phyloP scores from a whole-genome alignment of 1,140 invertebrate species.

The Thaumetopoea pityocampa region DNA sequence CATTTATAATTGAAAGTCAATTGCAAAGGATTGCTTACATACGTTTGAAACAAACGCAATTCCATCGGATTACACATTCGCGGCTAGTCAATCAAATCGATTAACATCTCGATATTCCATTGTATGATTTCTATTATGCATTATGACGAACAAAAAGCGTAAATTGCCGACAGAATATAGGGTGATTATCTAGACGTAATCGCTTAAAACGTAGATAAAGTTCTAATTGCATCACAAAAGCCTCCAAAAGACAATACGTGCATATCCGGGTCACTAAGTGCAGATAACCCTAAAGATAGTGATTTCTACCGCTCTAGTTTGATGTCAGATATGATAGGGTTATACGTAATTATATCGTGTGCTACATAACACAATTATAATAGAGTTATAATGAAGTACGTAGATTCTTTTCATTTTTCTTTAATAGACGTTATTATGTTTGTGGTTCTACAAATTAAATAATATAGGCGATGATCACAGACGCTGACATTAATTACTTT shows the following conservation, averaged over 20 bases:
- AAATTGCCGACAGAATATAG: no score
- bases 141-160: background rate
- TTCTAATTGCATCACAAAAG: constrained; percentile 19
- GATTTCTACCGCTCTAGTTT: constrained; percentile 27
- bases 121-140: constrained; percentile 4
- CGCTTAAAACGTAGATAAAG: background rate
- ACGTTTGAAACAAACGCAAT: constrained; percentile 4
- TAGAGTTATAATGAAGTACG: constrained; percentile 3
- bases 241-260: constrained; percentile 24
- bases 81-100: constrained; percentile 10
- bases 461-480: no score
- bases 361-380: constrained; percentile 4
- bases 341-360: background rate
- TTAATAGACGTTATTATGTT: no score
- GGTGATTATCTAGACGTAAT: background rate
- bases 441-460: no score
- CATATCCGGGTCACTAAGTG: constrained; percentile 24
- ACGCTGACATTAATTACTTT: no score
- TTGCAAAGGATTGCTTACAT: constrained; percentile 2
- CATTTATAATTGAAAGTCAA: background rate
- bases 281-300: constrained; percentile 30
- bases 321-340: constrained; percentile 6
- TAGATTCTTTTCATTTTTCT: constrained; percentile 1
- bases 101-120: constrained; percentile 5
- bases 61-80: constrained; percentile 4